Evolutionary conservation across 2,888 invertebrate species (phyloP).

Genomic region (Notocelia uddmanniana): DNA sequence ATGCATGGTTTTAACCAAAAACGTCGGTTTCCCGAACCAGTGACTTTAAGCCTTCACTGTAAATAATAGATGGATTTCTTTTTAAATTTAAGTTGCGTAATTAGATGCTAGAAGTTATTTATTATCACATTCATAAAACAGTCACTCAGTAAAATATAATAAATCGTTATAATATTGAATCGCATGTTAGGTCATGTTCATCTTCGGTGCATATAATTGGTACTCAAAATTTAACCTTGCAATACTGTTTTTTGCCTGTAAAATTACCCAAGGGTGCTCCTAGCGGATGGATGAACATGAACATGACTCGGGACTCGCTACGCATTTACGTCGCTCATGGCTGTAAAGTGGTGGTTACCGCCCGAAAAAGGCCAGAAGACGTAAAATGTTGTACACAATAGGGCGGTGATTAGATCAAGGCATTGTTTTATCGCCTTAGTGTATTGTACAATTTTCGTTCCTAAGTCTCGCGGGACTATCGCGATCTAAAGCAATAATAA

Average conservation of each 20-base stretch:
- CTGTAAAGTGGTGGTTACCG: background rate
- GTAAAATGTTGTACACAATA: background rate
- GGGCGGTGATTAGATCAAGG: background rate
- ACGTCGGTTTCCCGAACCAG: conserved; percentile 60
- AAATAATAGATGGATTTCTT: conserved; percentile 67
- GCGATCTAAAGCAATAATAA: conserved; percentile 78
- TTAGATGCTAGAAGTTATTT: conserved; percentile 73
- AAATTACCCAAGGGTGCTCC: conserved; percentile 46
- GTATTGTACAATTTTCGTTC: conserved; percentile 63
- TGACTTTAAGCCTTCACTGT: conserved; percentile 72
- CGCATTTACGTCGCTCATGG: background rate
- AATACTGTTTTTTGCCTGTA: conserved; percentile 51
- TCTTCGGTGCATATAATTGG: conserved; percentile 46
- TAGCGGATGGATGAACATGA: conserved; percentile 48
- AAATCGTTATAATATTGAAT: conserved; percentile 46
- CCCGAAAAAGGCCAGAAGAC: background rate
- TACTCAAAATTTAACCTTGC: conserved; percentile 60
- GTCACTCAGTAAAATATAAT: conserved; percentile 56
- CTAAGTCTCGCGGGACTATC: conserved; percentile 64
- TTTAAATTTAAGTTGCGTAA: conserved; percentile 65
- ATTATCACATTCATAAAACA: conserved; percentile 64
- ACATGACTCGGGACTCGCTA: conserved; percentile 16
- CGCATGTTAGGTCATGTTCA: conserved; percentile 49
- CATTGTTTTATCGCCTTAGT: background rate
- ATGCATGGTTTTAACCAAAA: conserved; percentile 26